Base-by-base conservation (phyloP, 2,888 invertebrate genomes). In the Trachelus tabidus region DNA sequence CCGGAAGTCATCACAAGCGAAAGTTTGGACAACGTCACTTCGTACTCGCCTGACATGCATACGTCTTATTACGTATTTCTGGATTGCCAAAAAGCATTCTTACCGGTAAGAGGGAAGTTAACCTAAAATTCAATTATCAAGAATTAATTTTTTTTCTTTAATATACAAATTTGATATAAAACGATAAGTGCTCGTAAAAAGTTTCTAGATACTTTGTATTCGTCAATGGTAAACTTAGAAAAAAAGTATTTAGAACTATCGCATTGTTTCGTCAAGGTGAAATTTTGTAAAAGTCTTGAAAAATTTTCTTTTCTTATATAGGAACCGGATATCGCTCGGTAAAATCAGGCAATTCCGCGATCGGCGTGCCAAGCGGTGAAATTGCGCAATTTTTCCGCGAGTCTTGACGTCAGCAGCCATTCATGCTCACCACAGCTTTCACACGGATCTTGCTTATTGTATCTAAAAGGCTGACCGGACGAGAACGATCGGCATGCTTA, bases 361-460 rank as follows among this genome's bases (percentile, higher is more conserved):
- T 56, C 9, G 56, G 9, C 56, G 23, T 56, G 23, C 56, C 56
- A 81, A 83, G 81, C 83, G 87, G 89, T 88, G 88, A 90, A 90
- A 90, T 90, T 90, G 90, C 90, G 90, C 90, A 91, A 90, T 91
- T 90, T 90, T 90, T 90, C 87, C 86, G 82, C 81, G 82, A 78
- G 81, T 86, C 85, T 90, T 91, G 91, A 91, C 91, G 91, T 91
- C 91, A 91, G 85, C 85, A 79, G 77, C 87, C 89, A 89, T 90
- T 89, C 89, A 88, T 86, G 87, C 85, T 84, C 81, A 83, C 82
- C 80, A 81, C 86, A 69, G 90, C 91, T 91, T 90, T 91, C 91
- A 90, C 90, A 86, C 90, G 91, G 91, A 91, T 90, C 90, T 90
- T 84, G 84, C 87, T 87, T 56, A 56, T 90, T 86, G 88, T 88